These are phyloP conservation scores for Agelastica alni DNA, from an alignment of 2,888 invertebrate species.

Conservation along the genomic window DNA sequence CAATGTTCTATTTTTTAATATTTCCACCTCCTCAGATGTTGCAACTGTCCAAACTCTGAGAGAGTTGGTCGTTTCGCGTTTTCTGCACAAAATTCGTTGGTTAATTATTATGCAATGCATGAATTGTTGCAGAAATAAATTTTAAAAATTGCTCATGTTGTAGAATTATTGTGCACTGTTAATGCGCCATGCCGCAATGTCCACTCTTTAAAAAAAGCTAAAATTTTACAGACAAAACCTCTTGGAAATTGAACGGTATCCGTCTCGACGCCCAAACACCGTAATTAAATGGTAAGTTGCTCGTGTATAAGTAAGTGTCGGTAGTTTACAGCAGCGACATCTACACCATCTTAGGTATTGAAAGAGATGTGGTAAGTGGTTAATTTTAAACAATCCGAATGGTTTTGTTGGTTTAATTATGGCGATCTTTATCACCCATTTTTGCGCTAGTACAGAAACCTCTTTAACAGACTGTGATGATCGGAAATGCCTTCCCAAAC, in stretches of 20 bases:
- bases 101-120: constrained; percentile 49
- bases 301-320: too few relatives aligned
- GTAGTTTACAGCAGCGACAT: too few relatives aligned
- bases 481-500: constrained; percentile 59
- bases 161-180: constrained; percentile 56
- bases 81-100: constrained; percentile 52
- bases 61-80: constrained; percentile 1
- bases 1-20: constrained; percentile 26
- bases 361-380: too few relatives aligned
- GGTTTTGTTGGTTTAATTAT: constrained; percentile 17
- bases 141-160: constrained; percentile 56
- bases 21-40: constrained; percentile 35
- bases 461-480: constrained; percentile 60
- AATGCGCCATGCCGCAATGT: constrained; percentile 53
- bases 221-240: constrained; percentile 15
- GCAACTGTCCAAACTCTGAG: constrained; percentile 28
- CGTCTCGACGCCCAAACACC: too few relatives aligned
- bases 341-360: too few relatives aligned
- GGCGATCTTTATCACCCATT: constrained; percentile 36
- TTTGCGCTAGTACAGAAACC: constrained; percentile 52
- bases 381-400: too few relatives aligned
- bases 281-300: too few relatives aligned
- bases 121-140: constrained; percentile 51
- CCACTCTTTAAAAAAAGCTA: constrained; percentile 44
- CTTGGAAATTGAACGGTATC: too few relatives aligned